These are phyloP conservation scores for Colossoma macropomum DNA, from an alignment of 2,113 vertebrate species.

Conservation along the genomic window DNA sequence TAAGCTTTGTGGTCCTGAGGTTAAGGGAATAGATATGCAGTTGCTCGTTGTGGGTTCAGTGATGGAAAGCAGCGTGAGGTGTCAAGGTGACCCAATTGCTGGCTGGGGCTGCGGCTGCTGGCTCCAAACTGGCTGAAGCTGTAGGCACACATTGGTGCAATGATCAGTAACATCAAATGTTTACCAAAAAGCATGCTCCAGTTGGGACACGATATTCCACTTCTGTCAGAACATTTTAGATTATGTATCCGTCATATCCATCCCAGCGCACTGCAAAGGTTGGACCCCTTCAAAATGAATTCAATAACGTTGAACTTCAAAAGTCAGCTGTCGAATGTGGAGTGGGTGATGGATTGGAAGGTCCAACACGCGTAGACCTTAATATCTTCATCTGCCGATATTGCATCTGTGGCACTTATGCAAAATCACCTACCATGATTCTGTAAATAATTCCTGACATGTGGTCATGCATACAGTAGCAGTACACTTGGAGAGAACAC, in stretches of 20 bases:
- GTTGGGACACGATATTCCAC: slow-evolving; percentile 7
- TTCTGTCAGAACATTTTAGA: slow-evolving; percentile 12
- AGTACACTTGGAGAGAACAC: neutral
- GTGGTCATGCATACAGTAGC: slow-evolving; percentile 22
- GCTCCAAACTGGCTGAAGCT: neutral
- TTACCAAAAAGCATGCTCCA: slow-evolving; percentile 7
- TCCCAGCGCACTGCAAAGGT: neutral
- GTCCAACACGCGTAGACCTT: neutral
- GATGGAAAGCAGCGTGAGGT: slow-evolving; percentile 9
- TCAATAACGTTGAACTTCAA: neutral
- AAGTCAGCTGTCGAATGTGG: neutral
- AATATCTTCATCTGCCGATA: neutral
- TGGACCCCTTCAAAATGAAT: slow-evolving; percentile 18
- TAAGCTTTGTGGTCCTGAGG: neutral
- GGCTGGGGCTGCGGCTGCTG: neutral
- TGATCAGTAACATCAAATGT: slow-evolving; percentile 21
- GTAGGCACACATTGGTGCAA: neutral
- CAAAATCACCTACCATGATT: neutral
- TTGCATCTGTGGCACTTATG: neutral
- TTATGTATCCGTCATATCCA: neutral
- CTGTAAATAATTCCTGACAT: neutral
- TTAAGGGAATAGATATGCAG: neutral
- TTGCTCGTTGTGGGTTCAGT: neutral
- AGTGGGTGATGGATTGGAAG: neutral
- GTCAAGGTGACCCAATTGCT: slow-evolving; percentile 14